Evolutionary conservation across 2,113 vertebrate genomes (phyloP), one percentile per base, ranked within the genome.

Genomic region (Toxotes jaculatrix): DNA sequence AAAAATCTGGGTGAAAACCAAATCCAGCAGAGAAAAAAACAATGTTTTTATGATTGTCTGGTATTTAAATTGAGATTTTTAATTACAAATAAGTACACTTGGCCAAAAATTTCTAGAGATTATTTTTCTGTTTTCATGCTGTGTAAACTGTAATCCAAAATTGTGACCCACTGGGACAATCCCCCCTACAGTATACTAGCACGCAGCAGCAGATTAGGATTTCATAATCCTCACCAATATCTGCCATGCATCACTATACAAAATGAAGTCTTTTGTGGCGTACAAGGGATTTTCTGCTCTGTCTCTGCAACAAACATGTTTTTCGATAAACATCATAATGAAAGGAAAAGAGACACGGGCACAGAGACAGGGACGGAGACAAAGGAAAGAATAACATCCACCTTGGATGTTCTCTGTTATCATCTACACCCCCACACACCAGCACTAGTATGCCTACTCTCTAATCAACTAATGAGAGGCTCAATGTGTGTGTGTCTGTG

Each of bases 211-310:
- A 86, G 88, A 92, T 92, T 87, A 92, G 74, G 71, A 79, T 78
- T 85, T 65, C 62, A 59, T 83, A 93, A 91, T 90, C 87, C 69
- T 66, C 43, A 57, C 31, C 78, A 79, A 84, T 80, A 90, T 91
- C 87, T 90, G 83, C 45, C 74, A n/a, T 85, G 74, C 55, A 80
- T 76, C 70, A 78, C 88, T 63, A 75, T 84, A 81, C 63, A 64
- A 83, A 84, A 77, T 62, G 14, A 79, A 80, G 55, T 43, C 14
- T 80, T 56, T 80, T 19, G 45, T 59, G 63, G 3, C 14, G 61
- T 45, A 67, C 79, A 79, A 40, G 7, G 56, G 64, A 71, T 69
- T 82, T 74, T 27, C 43, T 64, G 0, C 14, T 74, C 51, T 65
- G 9, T 61, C 23, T 62, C 51, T 69, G 16, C 13, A 51, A 73